Base-by-base conservation (phyloP, 2,888 invertebrate genomes). In the Anthoptus insignis region DNA sequence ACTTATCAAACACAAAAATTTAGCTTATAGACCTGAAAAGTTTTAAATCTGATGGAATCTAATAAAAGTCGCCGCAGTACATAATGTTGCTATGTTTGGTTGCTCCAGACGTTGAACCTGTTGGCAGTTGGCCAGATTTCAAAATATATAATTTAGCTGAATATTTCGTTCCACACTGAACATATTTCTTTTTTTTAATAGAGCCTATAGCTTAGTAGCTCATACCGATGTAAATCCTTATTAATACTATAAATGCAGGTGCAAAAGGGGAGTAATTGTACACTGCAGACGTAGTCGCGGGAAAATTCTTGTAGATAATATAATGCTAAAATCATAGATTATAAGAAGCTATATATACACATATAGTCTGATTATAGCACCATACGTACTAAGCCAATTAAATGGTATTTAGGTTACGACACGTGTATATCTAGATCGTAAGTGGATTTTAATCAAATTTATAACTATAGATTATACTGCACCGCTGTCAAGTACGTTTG, bases 61-160 rank as follows among this genome's bases (percentile, higher is more conserved):
- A 45, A 53, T 45, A 61, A 54, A 61, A 61, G 29, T 54, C 60
- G 45, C 45, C 53, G 53, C 42, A 16, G 50, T 61, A 53, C 60
- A 42, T 52, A 61, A 34, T 61, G 45, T 32, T 60, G 42, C 42
- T 52, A 19, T 24, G 45, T 21, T 45, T 45, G 16, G 45, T 13
- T 13, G 37, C 21, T 45, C 2, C 45, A 45, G 16, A 27, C 37
- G 24, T 39, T 39, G 21, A 50, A 52, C 59, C 50, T 27, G 21
- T 42, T 59, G 52, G 59, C 39, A 19, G 9, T 8, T 0, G 8
- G 59, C 59, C 59, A 59, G 52, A n/a, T 24, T 59, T 52, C 29
- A 42, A 52, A 59, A 21, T 52, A 59, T 59, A 59, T 39, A 52
- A 39, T 37, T 59, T 52, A 37, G 39, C 50, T 6, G 37, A 39